A percentile compares a stretch with the other conserved stretches of the same genome.
Evolutionary conservation across 2,888 invertebrate species (phyloP).

Genomic region (Synergus gifuensis): DNA sequence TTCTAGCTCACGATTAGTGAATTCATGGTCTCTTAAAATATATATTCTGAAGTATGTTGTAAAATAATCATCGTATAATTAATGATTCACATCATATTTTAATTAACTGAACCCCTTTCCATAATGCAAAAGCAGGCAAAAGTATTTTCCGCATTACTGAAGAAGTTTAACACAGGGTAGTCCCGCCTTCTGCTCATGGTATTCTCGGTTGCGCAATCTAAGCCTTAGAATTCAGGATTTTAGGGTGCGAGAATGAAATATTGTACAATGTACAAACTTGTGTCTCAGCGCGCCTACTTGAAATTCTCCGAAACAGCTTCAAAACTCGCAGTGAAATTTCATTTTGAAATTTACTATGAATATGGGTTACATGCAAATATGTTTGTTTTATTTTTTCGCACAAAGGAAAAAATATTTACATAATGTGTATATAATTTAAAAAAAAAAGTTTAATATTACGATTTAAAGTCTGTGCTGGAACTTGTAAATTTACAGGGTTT

Average conservation of each 20-base stretch:
- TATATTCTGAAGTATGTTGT: no score
- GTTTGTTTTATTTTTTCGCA: not conserved
- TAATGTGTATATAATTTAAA: no score
- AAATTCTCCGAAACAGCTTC: not conserved
- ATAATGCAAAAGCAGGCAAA: not conserved
- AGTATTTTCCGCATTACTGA: not conserved
- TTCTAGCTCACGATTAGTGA: not conserved
- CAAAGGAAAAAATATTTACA: no score
- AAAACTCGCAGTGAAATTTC: not conserved
- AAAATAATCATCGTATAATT: no score
- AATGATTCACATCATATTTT: no score
- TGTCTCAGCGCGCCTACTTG: not conserved
- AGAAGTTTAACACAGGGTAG: not conserved
- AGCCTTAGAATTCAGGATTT: not conserved
- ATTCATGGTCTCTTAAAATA: not conserved
- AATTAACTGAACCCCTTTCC: not conserved
- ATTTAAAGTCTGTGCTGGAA: not conserved
- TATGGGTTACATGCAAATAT: not conserved
- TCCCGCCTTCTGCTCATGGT: not conserved
- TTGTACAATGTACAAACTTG: slow-evolving; percentile 6
- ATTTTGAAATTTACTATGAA: not conserved
- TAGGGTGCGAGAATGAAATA: slow-evolving; percentile 14
- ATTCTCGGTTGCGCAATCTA: slow-evolving; percentile 13
- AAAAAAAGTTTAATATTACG: not conserved
- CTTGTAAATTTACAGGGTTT: not conserved